Evolutionary conservation across 1,140 invertebrate species (phyloP), one percentile per base, ranked within the genome.

Genomic region (Pinna nobilis): DNA sequence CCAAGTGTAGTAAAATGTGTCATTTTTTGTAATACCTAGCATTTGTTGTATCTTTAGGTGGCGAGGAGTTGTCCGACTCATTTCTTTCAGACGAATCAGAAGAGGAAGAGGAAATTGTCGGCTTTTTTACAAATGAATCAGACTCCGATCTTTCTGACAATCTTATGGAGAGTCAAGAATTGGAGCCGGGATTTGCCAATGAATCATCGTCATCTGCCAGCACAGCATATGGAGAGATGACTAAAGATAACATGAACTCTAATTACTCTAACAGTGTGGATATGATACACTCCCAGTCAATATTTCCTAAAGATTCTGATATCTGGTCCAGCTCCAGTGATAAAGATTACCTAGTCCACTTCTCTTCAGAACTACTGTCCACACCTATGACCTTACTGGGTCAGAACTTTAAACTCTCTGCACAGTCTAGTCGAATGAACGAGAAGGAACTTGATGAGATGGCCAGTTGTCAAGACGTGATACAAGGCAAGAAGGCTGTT

Each of bases 121-220:
- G 81, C 39, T 87, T 80, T 66, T 84, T 85, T 72, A 81, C 78
- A 28, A 74, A 83, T 50, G 84, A 85, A 44, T 85, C 84, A 1
- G 85, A 87, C 47, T 87, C 85, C 0, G 85, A 86, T 41, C 72
- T 86, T 44, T 87, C 84, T 2, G 82, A 87, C 30, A 69, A 80
- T 44, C 64, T 80, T 13, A 82, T 78, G 73, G 77, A 82, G n/a
- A 82, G 79, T 47, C 77, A 81, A 53, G 82, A 82, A 53, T 44
- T 82, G 7, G 74, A 80, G 20, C 69, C 74, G 4, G 80, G 74
- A 20, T 76, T 77, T 53, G 63, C 74, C 35, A 49, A 60, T 23
- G 72, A 74, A n/a, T 44, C 59, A 23, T 25, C 59, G 18, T 63
- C 39, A 32, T 41, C 18, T 15, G 37, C 30, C 37, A 33, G 30